Percentiles rank a stretch among this genome's conserved stretches.
Evolutionary conservation across 2,797 vertebrate genomes (phyloP).

Genomic region (Pangasius mekongensis): DNA sequence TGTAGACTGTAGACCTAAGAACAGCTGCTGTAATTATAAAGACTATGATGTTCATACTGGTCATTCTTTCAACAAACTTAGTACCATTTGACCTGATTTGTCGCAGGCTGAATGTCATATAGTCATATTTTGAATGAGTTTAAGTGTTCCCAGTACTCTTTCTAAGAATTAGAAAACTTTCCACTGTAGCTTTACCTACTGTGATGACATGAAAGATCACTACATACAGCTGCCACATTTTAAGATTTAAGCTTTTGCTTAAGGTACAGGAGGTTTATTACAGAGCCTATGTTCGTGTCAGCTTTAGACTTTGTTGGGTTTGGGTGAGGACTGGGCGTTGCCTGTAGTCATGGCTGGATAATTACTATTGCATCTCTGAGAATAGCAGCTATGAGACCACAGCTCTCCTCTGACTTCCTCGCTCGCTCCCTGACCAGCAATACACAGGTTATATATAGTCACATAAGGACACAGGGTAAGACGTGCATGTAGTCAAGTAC

Average conservation of each 20-base stretch:
- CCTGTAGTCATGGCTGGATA: constrained; percentile 61
- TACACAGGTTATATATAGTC: constrained; percentile 25
- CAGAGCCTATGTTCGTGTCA: background rate
- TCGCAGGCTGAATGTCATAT: background rate
- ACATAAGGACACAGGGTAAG: background rate
- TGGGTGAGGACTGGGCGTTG: constrained; percentile 61
- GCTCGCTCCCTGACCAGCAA: constrained; percentile 31
- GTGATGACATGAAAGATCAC: background rate
- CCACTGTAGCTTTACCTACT: background rate
- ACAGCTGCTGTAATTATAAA: background rate
- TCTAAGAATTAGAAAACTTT: background rate
- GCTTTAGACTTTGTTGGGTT: constrained; percentile 51
- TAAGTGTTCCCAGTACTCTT: background rate
- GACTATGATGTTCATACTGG: background rate
- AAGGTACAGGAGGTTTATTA: background rate
- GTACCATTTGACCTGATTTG: background rate
- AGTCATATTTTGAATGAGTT: background rate
- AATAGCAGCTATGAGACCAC: constrained; percentile 64
- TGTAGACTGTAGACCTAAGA: background rate
- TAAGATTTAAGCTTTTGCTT: background rate
- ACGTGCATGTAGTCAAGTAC: background rate
- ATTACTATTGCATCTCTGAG: constrained; percentile 68
- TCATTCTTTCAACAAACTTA: background rate
- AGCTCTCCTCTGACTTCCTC: constrained; percentile 18
- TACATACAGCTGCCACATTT: background rate